Evolutionary conservation across 2,797 vertebrate species (phyloP).

Genomic region (Hippocampus kuda): DNA sequence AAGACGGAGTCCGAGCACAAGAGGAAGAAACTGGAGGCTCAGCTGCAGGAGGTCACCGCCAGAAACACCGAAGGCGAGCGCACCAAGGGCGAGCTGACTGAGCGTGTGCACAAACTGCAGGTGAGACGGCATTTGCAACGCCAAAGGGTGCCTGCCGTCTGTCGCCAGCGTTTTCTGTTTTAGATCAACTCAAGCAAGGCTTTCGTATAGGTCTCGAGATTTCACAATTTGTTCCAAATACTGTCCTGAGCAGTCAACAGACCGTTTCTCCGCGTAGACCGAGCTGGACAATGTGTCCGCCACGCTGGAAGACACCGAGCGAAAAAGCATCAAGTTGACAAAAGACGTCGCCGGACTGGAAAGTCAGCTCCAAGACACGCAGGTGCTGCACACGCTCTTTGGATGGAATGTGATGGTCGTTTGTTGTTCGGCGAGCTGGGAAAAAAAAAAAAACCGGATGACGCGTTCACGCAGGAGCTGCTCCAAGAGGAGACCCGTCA

Average conservation of each 20-base stretch:
- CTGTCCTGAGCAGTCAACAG: background rate
- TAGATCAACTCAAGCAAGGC: too few species aligned
- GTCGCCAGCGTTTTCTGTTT: too few species aligned
- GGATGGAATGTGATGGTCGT: background rate
- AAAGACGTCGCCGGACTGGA: slow-evolving; percentile 86
- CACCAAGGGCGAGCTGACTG: slow-evolving; percentile 76
- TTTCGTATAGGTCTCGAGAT: background rate
- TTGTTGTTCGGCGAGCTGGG: background rate
- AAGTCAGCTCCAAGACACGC: slow-evolving; percentile 90
- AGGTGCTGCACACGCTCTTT: slow-evolving; percentile 60
- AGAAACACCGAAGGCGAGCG: slow-evolving; percentile 82
- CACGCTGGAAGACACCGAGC: slow-evolving; percentile 89
- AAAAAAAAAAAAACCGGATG: too few species aligned
- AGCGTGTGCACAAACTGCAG: slow-evolving; percentile 87
- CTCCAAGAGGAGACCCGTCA: slow-evolving; percentile 97
- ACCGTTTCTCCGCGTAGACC: slow-evolving; percentile 59
- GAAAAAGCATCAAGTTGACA: slow-evolving; percentile 87
- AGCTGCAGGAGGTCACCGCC: slow-evolving; percentile 85
- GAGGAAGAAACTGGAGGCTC: slow-evolving; percentile 90
- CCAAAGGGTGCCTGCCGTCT: too few species aligned
- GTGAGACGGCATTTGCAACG: slow-evolving; percentile 26
- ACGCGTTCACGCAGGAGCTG: slow-evolving; percentile 70
- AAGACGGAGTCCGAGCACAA: slow-evolving; percentile 91
- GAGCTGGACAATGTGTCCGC: slow-evolving; percentile 88
- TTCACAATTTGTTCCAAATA: background rate